Conservation (phyloP, 1,140 invertebrate species). For the Aphis gossypii region DNA sequence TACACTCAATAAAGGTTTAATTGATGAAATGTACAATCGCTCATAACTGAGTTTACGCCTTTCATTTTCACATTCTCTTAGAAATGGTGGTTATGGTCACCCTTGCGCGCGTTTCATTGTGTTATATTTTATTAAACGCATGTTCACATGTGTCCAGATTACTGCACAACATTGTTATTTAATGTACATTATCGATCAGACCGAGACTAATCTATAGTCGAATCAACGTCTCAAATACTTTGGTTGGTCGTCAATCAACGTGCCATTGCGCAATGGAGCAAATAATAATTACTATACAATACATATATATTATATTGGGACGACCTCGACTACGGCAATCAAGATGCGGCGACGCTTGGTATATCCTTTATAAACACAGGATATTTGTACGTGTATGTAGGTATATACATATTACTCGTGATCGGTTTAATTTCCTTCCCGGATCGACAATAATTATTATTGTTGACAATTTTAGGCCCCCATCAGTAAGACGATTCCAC, state of each 20-base stretch:
- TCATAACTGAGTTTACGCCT: neutral
- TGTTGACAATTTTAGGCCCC: neutral
- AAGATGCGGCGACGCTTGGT: no score
- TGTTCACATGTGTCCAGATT: neutral
- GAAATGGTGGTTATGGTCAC: neutral
- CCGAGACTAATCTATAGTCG: neutral
- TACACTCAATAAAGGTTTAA: neutral
- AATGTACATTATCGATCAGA: neutral
- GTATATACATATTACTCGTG: neutral
- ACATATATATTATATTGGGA: neutral
- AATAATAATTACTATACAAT: neutral
- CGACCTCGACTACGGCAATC: neutral
- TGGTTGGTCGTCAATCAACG: neutral
- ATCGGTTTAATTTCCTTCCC: neutral
- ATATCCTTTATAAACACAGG: neutral
- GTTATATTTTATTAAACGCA: neutral
- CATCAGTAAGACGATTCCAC: neutral
- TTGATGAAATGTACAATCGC: neutral
- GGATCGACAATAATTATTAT: neutral
- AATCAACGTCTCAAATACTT: neutral
- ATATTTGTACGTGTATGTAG: neutral
- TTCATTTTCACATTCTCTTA: neutral
- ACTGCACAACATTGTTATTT: neutral
- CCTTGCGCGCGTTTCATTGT: neutral
- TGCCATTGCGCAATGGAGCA: neutral